These are phyloP conservation scores for Oryzias melastigma DNA, from an alignment of 2,113 vertebrate species.

Conservation along the genomic window DNA sequence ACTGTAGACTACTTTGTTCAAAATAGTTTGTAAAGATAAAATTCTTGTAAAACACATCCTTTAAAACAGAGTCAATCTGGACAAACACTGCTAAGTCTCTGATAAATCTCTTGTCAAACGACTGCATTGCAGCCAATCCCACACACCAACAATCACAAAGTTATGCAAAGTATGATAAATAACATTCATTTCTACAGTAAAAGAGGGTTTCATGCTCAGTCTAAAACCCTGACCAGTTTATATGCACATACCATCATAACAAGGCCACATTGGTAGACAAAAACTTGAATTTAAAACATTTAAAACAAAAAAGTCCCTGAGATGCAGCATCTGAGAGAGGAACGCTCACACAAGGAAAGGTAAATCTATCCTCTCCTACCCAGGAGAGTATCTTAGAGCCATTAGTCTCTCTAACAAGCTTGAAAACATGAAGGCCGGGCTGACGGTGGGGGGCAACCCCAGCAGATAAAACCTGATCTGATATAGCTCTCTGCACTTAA, in stretches of 20 bases:
- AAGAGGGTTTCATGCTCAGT: background rate
- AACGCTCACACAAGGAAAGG: too few species aligned
- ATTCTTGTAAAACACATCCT: background rate
- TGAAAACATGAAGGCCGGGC: slow-evolving; percentile 12
- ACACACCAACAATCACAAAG: too few species aligned
- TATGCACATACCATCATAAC: slow-evolving; percentile 20
- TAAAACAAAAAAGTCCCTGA: too few species aligned
- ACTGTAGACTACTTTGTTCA: too few species aligned
- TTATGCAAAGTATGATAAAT: too few species aligned
- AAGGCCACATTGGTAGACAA: slow-evolving; percentile 4
- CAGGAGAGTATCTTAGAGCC: slow-evolving; percentile 15
- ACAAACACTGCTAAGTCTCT: background rate
- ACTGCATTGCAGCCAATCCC: background rate
- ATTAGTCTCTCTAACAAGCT: slow-evolving; percentile 13
- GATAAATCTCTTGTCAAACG: slow-evolving; percentile 8
- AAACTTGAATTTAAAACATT: too few species aligned
- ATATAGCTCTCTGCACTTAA: slow-evolving; percentile 39
- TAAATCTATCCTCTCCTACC: slow-evolving; percentile 6
- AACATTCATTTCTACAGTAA: too few species aligned
- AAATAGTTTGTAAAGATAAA: too few species aligned
- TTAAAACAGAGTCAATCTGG: background rate
- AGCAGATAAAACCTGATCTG: slow-evolving; percentile 28
- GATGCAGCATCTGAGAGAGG: too few species aligned
- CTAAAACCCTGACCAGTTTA: slow-evolving; percentile 1
- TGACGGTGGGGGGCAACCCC: slow-evolving; percentile 14